Evolutionary conservation across 2,888 invertebrate species (phyloP).

Genomic region (Andrena trimmerana): DNA sequence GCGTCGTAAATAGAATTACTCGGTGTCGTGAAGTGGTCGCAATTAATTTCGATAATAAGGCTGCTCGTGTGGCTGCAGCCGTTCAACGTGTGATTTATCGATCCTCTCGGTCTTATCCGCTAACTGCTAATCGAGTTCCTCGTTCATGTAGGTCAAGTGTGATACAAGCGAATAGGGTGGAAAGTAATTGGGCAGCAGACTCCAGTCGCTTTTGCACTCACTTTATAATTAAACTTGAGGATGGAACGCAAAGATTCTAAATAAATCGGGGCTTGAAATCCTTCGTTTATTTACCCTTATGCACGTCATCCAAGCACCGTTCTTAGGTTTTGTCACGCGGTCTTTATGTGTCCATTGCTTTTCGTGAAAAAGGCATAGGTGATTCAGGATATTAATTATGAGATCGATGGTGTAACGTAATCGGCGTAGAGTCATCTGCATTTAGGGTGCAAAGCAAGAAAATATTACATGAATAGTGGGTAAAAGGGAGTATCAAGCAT

Average conservation of each 20-base stretch:
- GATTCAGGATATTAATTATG: too few relatives aligned
- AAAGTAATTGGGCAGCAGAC: background rate
- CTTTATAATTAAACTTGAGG: background rate
- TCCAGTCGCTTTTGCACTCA: background rate
- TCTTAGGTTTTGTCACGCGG: too few relatives aligned
- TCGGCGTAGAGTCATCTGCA: too few relatives aligned
- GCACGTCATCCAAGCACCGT: too few relatives aligned
- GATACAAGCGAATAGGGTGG: background rate
- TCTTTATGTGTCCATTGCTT: too few relatives aligned
- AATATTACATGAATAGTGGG: too few relatives aligned
- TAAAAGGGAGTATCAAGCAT: too few relatives aligned
- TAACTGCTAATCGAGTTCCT: slow-evolving; percentile 27
- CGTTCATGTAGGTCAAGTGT: slow-evolving; percentile 43
- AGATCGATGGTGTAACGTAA: too few relatives aligned
- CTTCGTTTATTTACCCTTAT: too few relatives aligned
- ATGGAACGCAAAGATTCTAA: background rate
- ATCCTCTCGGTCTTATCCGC: slow-evolving; percentile 39
- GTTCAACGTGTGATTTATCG: slow-evolving; percentile 22
- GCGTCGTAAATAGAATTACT: slow-evolving; percentile 57
- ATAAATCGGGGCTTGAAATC: too few relatives aligned
- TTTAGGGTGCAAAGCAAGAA: too few relatives aligned
- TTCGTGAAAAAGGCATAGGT: too few relatives aligned
- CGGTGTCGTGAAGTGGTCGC: slow-evolving; percentile 52
- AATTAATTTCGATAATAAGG: slow-evolving; percentile 68
- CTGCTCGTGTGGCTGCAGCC: slow-evolving; percentile 10